A percentile compares a stretch with the other conserved stretches of the same genome.
Evolutionary conservation across 1,140 invertebrate species (phyloP).

Genomic region (Habropoda laboriosa): DNA sequence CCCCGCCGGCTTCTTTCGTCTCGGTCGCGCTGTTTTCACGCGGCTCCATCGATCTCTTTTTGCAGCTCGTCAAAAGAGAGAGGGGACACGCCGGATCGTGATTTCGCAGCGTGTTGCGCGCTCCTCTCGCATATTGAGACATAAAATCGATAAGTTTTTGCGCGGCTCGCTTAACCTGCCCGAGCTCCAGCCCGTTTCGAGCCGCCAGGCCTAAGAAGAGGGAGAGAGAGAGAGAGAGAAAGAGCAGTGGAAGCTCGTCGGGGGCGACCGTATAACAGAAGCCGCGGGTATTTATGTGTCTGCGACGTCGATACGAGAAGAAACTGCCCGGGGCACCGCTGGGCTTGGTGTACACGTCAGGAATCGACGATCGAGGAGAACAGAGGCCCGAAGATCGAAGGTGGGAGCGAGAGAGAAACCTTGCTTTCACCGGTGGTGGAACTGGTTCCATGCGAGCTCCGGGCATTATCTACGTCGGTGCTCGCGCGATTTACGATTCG

Average conservation of each 20-base stretch:
- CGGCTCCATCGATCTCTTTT: constrained; percentile 46
- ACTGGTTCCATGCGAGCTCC: constrained; percentile 50
- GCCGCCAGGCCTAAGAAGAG: neutral
- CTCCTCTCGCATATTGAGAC: constrained; percentile 64
- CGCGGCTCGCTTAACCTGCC: constrained; percentile 39
- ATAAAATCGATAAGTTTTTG: constrained; percentile 70
- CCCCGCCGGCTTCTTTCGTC: constrained; percentile 26
- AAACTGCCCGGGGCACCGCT: constrained; percentile 22
- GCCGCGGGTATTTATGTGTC: constrained; percentile 56
- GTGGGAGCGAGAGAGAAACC: neutral
- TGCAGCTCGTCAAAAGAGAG: constrained; percentile 35
- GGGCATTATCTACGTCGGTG: constrained; percentile 51
- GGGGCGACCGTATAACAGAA: constrained; percentile 35
- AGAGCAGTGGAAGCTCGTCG: neutral
- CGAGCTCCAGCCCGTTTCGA: neutral
- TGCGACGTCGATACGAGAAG: constrained; percentile 41
- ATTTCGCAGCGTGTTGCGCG: constrained; percentile 31
- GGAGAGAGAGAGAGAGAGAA: neutral
- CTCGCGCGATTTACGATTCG: constrained; percentile 56
- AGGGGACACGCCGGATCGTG: constrained; percentile 22
- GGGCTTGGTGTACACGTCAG: constrained; percentile 21
- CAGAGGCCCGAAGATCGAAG: constrained; percentile 43
- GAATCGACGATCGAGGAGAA: constrained; percentile 45
- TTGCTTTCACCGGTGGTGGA: constrained; percentile 41
- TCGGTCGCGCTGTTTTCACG: constrained; percentile 48